Evolutionary conservation across 2,797 vertebrate genomes (phyloP).

Genomic region (Gila robusta): DNA sequence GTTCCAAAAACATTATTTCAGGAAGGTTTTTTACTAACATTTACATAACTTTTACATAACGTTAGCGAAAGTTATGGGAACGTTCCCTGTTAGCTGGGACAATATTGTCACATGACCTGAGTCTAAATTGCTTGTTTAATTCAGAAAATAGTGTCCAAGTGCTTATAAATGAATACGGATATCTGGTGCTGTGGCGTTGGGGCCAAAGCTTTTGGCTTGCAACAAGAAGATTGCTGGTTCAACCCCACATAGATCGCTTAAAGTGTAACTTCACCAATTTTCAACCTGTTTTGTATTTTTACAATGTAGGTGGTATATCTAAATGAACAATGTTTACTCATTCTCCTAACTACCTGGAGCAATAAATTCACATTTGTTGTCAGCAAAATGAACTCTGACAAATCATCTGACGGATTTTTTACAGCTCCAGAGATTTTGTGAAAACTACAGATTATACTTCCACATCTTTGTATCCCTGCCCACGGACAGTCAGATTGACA

Average conservation of each 20-base stretch:
- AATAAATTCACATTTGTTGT: not conserved
- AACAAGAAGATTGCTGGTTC: not conserved
- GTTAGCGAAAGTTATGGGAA: too few species aligned
- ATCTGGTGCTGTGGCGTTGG: not conserved
- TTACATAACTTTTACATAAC: too few species aligned
- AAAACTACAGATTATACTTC: not conserved
- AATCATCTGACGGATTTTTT: not conserved
- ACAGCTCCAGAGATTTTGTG: not conserved
- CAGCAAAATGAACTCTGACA: not conserved
- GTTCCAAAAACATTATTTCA: too few species aligned
- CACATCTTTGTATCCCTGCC: not conserved
- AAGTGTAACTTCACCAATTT: not conserved
- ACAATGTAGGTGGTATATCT: not conserved
- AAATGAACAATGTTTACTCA: not conserved
- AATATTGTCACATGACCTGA: not conserved
- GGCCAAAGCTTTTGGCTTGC: not conserved
- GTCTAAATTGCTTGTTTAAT: not conserved
- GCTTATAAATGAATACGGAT: not conserved
- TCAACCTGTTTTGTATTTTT: not conserved
- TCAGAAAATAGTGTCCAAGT: not conserved
- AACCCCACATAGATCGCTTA: not conserved
- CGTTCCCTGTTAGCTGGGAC: too few species aligned
- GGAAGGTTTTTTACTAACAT: too few species aligned
- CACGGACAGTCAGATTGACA: not conserved
- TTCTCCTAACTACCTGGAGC: not conserved